These are phyloP conservation scores for Lucifuga dentata DNA, from an alignment of 2,113 vertebrate genomes.

Conservation along the genomic window DNA sequence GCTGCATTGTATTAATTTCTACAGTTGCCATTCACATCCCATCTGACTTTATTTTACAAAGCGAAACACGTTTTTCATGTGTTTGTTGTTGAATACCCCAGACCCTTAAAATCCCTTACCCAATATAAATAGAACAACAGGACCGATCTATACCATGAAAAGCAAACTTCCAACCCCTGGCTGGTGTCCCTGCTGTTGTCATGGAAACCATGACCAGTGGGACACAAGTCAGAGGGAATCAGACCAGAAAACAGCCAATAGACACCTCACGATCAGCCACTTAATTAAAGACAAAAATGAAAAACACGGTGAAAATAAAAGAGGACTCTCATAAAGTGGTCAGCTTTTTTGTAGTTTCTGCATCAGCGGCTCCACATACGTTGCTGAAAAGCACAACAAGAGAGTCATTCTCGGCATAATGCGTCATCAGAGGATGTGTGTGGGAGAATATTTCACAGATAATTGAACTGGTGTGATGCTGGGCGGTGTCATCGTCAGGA, in stretches of 20 bases:
- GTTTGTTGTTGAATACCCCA: slow-evolving; percentile 7
- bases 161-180: slow-evolving; percentile 30
- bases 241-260: slow-evolving; percentile 12
- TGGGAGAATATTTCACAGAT: slow-evolving; percentile 68
- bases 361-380: neutral
- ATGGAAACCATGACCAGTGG: slow-evolving; percentile 54
- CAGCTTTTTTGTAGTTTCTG: neutral
- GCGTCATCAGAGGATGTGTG: slow-evolving; percentile 50
- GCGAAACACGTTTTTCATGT: slow-evolving; percentile 10
- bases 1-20: slow-evolving; percentile 44
- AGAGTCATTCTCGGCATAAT: slow-evolving; percentile 29
- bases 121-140: slow-evolving; percentile 37
- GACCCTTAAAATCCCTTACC: neutral
- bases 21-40: slow-evolving; percentile 43
- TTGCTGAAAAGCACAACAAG: slow-evolving; percentile 39
- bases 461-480: slow-evolving; percentile 67
- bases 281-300: slow-evolving; percentile 46
- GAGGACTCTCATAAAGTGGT: neutral
- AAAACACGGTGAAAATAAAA: neutral
- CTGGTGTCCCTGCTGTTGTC: slow-evolving; percentile 53
- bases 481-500: slow-evolving; percentile 53
- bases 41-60: slow-evolving; percentile 25
- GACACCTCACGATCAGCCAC: slow-evolving; percentile 31
- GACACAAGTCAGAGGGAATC: slow-evolving; percentile 20
- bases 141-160: slow-evolving; percentile 39